Evolutionary conservation across 2,797 vertebrate genomes (phyloP).

Genomic region (Rachycentron canadum): DNA sequence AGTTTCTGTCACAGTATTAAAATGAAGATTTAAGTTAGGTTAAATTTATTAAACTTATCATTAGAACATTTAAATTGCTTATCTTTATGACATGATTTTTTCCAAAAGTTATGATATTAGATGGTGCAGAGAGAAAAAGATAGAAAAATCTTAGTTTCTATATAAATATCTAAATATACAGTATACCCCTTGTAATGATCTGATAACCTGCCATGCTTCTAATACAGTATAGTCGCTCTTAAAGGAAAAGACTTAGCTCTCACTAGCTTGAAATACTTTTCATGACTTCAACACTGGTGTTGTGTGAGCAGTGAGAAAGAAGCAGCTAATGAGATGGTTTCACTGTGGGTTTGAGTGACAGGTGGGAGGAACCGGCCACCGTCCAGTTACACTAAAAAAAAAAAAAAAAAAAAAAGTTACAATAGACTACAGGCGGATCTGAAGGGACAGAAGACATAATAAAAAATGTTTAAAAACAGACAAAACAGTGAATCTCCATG

Average conservation of each 20-base stretch:
- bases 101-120: conserved; percentile 66
- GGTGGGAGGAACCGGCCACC: conserved; percentile 37
- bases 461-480: conserved; percentile 71
- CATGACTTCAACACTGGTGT: conserved; percentile 73
- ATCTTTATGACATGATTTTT: conserved; percentile 70
- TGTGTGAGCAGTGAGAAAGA: conserved; percentile 53
- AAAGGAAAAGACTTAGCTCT: conserved; percentile 55
- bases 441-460: conserved; percentile 55
- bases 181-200: conserved; percentile 77
- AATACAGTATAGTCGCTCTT: conserved; percentile 70
- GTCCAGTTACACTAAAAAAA: conserved; percentile 64
- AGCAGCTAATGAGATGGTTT: conserved; percentile 73
- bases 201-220: conserved; percentile 74
- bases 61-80: conserved; percentile 81
- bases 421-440: conserved; percentile 58
- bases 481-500: conserved; percentile 48
- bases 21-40: conserved; percentile 65
- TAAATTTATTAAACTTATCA: conserved; percentile 78
- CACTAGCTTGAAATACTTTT: conserved; percentile 67
- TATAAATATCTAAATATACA: conserved; percentile 89
- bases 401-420: not conserved
- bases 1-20: conserved; percentile 83
- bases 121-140: conserved; percentile 69
- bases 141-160: conserved; percentile 79
- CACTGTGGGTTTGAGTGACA: conserved; percentile 75